A percentile compares a stretch with the other conserved stretches of the same genome.
phyloP scores from a whole-genome alignment of 2,113 vertebrate genomes.

The Nipponia nippon region DNA sequence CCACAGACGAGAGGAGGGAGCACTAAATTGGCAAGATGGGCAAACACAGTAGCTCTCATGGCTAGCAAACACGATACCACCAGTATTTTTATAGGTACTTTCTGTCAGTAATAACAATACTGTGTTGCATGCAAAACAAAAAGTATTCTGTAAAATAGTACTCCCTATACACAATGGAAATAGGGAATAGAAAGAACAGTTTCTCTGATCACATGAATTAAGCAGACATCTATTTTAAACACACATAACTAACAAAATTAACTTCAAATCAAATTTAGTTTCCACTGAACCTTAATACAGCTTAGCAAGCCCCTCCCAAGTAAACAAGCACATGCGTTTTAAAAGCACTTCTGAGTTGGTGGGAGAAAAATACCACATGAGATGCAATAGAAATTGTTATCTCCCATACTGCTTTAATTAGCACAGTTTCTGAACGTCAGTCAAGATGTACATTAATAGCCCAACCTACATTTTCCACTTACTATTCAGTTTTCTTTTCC shows the following conservation, averaged over 20 bases:
- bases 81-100: neutral
- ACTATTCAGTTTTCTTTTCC: neutral
- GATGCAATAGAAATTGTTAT: too few species aligned
- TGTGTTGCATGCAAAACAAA: neutral
- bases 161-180: rapidly evolving
- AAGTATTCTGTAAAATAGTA: neutral
- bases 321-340: neutral
- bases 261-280: neutral
- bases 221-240: neutral
- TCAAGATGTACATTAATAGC: neutral
- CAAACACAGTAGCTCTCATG: neutral
- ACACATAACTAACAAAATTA: neutral
- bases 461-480: neutral
- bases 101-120: neutral
- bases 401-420: neutral
- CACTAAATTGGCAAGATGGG: neutral
- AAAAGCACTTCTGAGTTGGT: neutral
- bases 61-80: neutral
- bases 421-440: neutral
- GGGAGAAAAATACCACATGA: neutral
- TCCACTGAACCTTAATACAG: neutral
- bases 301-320: neutral
- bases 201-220: neutral
- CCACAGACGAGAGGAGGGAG: neutral
- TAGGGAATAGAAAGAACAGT: neutral